Base-by-base conservation (phyloP, 2,113 vertebrate species). In the Oceanodroma tethys region DNA sequence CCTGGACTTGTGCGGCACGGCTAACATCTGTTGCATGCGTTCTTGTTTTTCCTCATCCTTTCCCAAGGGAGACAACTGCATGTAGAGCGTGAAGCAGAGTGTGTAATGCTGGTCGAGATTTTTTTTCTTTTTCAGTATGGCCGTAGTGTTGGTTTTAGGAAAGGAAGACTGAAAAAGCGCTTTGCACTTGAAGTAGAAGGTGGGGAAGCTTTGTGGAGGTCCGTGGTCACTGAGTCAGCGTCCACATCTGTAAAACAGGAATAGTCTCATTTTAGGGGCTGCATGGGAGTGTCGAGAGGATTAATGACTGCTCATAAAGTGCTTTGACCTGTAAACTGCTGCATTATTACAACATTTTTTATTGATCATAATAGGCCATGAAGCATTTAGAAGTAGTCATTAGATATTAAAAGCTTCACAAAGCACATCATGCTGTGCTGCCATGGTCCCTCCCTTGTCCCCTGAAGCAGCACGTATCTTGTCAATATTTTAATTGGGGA, bases 351-450 rank as follows among this genome's bases (percentile, higher is more conserved):
- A 62, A 0, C 18, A 12, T 8, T 48, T 82, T 70, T 81, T 65
- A 91, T 75, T 67, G 86, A 65, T 67, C 21, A 4, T 74, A 86
- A 75, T 21, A 84, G 43, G 52, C 68, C 1, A 0, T 26, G 80
- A 79, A 90, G 60, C 72, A 13, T 90, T 84, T 84, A 47, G 82
- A 74, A 86, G 70, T 34, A 62, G 30, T 45, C 55, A 25, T 66
- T 52, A 82, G 90, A 9, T 82, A 93, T 29, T 78, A 86, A 93
- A 88, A 90, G 81, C 74, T 93, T 93, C 58, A 32, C 62, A 40
- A 36, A 81, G 85, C 52, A 58, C 82, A 93, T 43, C 6, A 26
- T 16, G 55, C 71, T 23, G 22, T 40, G 70, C 50, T 92, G 81
- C 85, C 32, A 2, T 10, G 9, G 79, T 52, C 75, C 62, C 50